Evolutionary conservation across 2,888 invertebrate genomes (phyloP), one percentile per base, ranked within the genome.

Genomic region (Thalpophila matura): DNA sequence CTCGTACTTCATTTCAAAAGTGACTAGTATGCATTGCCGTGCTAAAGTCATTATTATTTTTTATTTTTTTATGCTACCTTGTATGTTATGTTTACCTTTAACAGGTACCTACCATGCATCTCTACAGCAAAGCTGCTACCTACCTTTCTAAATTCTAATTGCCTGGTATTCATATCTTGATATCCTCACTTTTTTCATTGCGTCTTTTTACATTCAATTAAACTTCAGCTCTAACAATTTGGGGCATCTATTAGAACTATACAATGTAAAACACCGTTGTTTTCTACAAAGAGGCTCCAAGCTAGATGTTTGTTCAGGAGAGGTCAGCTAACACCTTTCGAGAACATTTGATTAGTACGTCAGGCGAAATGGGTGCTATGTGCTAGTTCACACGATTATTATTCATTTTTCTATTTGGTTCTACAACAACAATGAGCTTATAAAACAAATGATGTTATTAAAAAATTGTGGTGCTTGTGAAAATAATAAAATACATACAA

Each of bases 371-470:
- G 40, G 42, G 31, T 49, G 10, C 37, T n/a, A 57, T n/a, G 55
- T 47, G 35, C 63, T 46, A 57, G 50, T 72, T 72, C 64, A 54
- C 73, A 76, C 64, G 54, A 40, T 54, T 56, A 46, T 50, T 64
- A 65, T 20, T 24, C 27, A 18, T 45, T 16, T 31, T 69, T 54
- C 74, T 31, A 59, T 61, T 37, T 18, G 22, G 16, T 46, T 49
- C 12, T 27, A 6, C 3, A 64, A 58, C 3, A 64, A 58, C 73
- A 76, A 73, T 61, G 51, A 42, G 18, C 37, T 16, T 3, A 35
- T 57, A 67, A 59, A 51, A 54, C 45, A 33, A 29, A 59, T 43
- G 22, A 35, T 62, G 45, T 49, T 31, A 45, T 55, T 54, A 12
- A 40, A 49, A 58, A 46, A 42, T 46, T 54, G 42, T 47, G 42